Evolutionary conservation across 2,797 vertebrate genomes (phyloP).

Genomic region (Artibeus lituratus): DNA sequence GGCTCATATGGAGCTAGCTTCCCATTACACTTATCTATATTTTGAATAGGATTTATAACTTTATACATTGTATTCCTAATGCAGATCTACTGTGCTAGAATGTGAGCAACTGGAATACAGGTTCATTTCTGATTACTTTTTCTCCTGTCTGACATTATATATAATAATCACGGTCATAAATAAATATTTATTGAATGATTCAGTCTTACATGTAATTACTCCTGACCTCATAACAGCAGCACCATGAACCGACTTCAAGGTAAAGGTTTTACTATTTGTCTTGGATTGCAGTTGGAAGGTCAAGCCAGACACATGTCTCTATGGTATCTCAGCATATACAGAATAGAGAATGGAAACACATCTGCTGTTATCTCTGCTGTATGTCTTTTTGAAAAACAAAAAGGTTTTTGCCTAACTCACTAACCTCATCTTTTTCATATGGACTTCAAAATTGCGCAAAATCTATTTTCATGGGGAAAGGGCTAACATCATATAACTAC

Average conservation of each 20-base stretch:
- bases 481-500: not conserved
- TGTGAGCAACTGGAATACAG: not conserved
- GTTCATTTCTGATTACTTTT: slow-evolving; percentile 7
- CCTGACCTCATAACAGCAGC: not conserved
- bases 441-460: not conserved
- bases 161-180: not conserved
- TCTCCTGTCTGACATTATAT: not conserved
- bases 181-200: not conserved
- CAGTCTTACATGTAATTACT: not conserved
- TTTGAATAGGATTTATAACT: not conserved
- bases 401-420: not conserved
- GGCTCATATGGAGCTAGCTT: not conserved
- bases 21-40: not conserved
- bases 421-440: not conserved
- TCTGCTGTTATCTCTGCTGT: not conserved
- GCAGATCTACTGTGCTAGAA: not conserved
- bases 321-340: not conserved
- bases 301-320: not conserved
- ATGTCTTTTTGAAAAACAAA: slow-evolving; percentile 15
- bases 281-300: not conserved
- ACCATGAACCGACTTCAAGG: not conserved
- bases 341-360: not conserved
- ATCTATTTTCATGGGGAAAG: not conserved
- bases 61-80: not conserved
- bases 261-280: not conserved